These are phyloP conservation scores for Calcarius lapponicus DNA, from an alignment of 2,797 vertebrate genomes.

Conservation along the genomic window DNA sequence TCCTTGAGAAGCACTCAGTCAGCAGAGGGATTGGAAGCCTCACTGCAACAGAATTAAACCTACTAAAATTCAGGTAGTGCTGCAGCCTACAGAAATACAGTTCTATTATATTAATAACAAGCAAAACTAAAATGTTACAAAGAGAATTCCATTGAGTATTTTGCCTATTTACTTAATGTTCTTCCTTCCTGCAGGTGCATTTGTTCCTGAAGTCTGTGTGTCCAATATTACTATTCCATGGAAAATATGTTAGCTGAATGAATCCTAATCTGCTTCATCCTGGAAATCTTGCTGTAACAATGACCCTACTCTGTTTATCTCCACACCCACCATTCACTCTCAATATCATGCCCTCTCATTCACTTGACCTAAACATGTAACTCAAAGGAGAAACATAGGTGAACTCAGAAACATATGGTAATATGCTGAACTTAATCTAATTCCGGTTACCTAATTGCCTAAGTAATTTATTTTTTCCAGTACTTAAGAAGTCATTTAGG, in stretches of 20 bases:
- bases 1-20: neutral
- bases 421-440: slow-evolving; percentile 8
- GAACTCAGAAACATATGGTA: slow-evolving; percentile 31
- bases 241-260: slow-evolving; percentile 49
- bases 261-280: slow-evolving; percentile 56
- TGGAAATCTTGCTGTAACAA: slow-evolving; percentile 54
- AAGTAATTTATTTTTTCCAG: neutral
- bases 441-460: slow-evolving; percentile 24
- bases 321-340: slow-evolving; percentile 45
- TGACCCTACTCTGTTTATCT: slow-evolving; percentile 14
- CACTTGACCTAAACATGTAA: slow-evolving; percentile 25
- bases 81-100: neutral
- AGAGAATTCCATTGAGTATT: slow-evolving; percentile 15
- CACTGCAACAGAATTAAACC: neutral
- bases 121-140: neutral
- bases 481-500: slow-evolving; percentile 9
- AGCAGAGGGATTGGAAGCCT: neutral
- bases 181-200: slow-evolving; percentile 42
- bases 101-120: neutral
- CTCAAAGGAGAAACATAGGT: slow-evolving; percentile 20
- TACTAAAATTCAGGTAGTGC: neutral
- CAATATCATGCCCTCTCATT: neutral
- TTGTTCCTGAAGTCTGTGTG: slow-evolving; percentile 23
- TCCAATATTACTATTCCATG: slow-evolving; percentile 14
- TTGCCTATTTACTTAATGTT: neutral